Base-by-base conservation (phyloP, 2,888 invertebrate genomes). In the Colletes collaris region DNA sequence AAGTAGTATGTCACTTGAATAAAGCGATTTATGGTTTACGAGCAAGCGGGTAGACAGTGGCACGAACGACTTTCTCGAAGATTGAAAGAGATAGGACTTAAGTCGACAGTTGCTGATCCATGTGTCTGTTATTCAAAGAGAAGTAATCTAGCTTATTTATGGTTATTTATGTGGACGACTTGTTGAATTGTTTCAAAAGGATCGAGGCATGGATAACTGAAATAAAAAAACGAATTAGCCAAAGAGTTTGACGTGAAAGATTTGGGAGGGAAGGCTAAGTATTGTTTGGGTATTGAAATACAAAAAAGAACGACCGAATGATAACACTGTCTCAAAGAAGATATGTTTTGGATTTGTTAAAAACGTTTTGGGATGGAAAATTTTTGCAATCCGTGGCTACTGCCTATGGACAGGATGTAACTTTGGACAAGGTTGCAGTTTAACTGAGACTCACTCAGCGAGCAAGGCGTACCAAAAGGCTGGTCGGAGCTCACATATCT, bases 1-100 rank as follows among this genome's bases (percentile, higher is more conserved):
- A 55, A 27, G 44, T 46, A 60, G 78, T 77, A 5, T 86, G 80
- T 53, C 35, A 58, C 13, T 50, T 86, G 46, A 70, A 75, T 3
- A 76, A 77, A 27, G 68, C 81, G 3, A 50, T 86, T 0, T 84
- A 82, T 53, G 82, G 82, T 0, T 59, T 84, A 13, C 64, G 70
- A 6, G n/a, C 84, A 84, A 55, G 74, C 79, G 2, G 79, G 75
- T 5, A 71, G 75, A 44, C 74, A 68, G n/a, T 81, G 82, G 84
- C 56, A 79, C 16, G 13, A 50, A 40, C 69, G 67, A 53, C 52
- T 81, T 6, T 50, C 49, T n/a, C 16, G 53, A 10, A 52, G 52
- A 40, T 46, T 80, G 19, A 68, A 37, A 6, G n/a, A 49, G 3
- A 35, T 63, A 44, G 74, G 72, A n/a, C 53, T 76, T 0, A 67